Evolutionary conservation across 2,113 vertebrate genomes (phyloP).

Genomic region (Ammodytes marinus): DNA sequence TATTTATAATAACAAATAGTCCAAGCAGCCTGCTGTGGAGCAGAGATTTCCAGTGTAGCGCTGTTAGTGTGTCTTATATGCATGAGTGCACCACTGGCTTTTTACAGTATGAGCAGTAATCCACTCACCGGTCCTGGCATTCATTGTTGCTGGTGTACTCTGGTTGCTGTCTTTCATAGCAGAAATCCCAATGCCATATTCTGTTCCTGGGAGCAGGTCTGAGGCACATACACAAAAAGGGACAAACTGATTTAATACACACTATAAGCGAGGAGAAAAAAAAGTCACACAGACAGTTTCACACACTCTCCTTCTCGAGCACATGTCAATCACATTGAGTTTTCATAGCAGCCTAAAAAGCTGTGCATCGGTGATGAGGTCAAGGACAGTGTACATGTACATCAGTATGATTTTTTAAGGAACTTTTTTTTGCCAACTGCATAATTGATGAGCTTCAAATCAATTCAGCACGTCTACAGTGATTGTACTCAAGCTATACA

Average conservation of each 20-base stretch:
- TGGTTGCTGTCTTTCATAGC: constrained; percentile 91
- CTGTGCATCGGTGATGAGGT: constrained; percentile 13
- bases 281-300: not conserved
- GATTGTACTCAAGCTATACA: constrained; percentile 18
- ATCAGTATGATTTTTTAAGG: constrained; percentile 27
- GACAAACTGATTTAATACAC: constrained; percentile 13
- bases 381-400: constrained; percentile 27
- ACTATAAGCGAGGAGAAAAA: not conserved
- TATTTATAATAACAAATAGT: constrained; percentile 24
- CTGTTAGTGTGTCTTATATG: constrained; percentile 12
- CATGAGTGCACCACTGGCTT: constrained; percentile 15
- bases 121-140: constrained; percentile 94
- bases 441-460: constrained; percentile 52
- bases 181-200: constrained; percentile 97
- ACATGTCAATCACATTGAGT: constrained; percentile 33
- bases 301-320: constrained; percentile 3
- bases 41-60: not conserved
- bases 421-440: not conserved
- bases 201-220: constrained; percentile 96
- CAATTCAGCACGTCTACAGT: constrained; percentile 2
- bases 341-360: constrained; percentile 47
- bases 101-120: constrained; percentile 9
- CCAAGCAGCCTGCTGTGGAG: not conserved
- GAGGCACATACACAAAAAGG: constrained; percentile 38
- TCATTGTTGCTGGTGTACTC: constrained; percentile 96